These are phyloP conservation scores for Aricia agestis DNA, from an alignment of 1,140 invertebrate genomes.

Conservation along the genomic window DNA sequence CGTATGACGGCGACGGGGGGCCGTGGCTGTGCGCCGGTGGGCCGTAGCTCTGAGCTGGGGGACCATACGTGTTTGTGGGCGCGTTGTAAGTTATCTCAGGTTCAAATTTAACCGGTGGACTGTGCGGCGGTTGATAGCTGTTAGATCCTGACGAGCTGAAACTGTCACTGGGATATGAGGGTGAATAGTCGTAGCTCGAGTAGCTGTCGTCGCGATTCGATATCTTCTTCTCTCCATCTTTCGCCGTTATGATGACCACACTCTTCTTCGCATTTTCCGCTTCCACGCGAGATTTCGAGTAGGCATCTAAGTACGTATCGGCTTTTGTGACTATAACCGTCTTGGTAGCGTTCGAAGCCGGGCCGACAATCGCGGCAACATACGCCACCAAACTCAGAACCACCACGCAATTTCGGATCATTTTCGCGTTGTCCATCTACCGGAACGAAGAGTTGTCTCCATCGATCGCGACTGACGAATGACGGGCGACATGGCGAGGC, in stretches of 20 bases:
- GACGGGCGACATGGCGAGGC: conserved; percentile 50
- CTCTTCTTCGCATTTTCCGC: conserved; percentile 67
- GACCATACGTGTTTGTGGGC: conserved; percentile 55
- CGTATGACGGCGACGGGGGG: conserved; percentile 65
- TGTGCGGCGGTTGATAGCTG: conserved; percentile 49
- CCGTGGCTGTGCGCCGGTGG: conserved; percentile 60
- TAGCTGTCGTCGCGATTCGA: conserved; percentile 64
- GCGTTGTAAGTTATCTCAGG: conserved; percentile 56
- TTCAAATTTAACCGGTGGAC: conserved; percentile 57
- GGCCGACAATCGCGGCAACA: conserved; percentile 58
- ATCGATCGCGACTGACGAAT: conserved; percentile 67
- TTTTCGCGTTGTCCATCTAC: conserved; percentile 39
- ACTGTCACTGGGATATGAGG: conserved; percentile 46
- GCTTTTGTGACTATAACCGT: conserved; percentile 42
- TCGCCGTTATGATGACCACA: conserved; percentile 66
- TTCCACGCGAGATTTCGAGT: conserved; percentile 63
- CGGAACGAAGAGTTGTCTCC: conserved; percentile 59
- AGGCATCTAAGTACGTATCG: conserved; percentile 40
- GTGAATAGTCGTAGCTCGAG: conserved; percentile 60
- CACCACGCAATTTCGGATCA: conserved; percentile 44
- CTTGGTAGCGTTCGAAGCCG: conserved; percentile 48
- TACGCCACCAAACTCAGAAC: conserved; percentile 44
- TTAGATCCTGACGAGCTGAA: conserved; percentile 51
- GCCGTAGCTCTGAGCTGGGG: conserved; percentile 58
- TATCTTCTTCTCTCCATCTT: conserved; percentile 66